Evolutionary conservation across 2,797 vertebrate species (phyloP).

Genomic region (Neopelma chrysocephalum): DNA sequence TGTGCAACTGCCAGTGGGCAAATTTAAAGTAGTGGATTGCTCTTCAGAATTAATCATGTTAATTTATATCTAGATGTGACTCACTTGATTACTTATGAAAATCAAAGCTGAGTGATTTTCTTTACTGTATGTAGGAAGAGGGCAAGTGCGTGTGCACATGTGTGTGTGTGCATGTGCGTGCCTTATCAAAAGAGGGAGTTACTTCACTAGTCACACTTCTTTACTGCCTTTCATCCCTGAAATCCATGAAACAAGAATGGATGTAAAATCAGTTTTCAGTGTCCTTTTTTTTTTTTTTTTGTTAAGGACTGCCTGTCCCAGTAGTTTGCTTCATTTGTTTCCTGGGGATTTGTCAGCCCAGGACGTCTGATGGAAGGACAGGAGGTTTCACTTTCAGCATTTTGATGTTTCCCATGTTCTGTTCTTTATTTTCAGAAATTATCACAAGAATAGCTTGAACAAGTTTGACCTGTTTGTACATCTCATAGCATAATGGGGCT

Average conservation of each 20-base stretch:
- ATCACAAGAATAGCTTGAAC: slow-evolving; percentile 38
- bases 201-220: not conserved
- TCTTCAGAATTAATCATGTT: slow-evolving; percentile 53
- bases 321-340: not conserved
- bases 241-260: slow-evolving; percentile 17
- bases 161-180: not conserved
- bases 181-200: not conserved
- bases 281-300: not conserved
- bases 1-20: slow-evolving; percentile 21
- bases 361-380: slow-evolving; percentile 14
- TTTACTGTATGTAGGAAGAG: not conserved
- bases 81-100: slow-evolving; percentile 43
- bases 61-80: slow-evolving; percentile 60
- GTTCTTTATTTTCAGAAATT: slow-evolving; percentile 40
- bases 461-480: slow-evolving; percentile 57
- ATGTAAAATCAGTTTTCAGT: slow-evolving; percentile 16
- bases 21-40: slow-evolving; percentile 49
- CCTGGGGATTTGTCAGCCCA: slow-evolving; percentile 13
- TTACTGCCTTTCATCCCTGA: slow-evolving; percentile 31
- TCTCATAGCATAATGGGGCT: slow-evolving; percentile 39
- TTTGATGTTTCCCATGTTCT: slow-evolving; percentile 28
- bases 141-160: not conserved
- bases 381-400: slow-evolving; percentile 3
- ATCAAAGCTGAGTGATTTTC: slow-evolving; percentile 36
- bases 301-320: not conserved